phyloP scores from a whole-genome alignment of 2,888 invertebrate genomes.

The Andrena marginata region DNA sequence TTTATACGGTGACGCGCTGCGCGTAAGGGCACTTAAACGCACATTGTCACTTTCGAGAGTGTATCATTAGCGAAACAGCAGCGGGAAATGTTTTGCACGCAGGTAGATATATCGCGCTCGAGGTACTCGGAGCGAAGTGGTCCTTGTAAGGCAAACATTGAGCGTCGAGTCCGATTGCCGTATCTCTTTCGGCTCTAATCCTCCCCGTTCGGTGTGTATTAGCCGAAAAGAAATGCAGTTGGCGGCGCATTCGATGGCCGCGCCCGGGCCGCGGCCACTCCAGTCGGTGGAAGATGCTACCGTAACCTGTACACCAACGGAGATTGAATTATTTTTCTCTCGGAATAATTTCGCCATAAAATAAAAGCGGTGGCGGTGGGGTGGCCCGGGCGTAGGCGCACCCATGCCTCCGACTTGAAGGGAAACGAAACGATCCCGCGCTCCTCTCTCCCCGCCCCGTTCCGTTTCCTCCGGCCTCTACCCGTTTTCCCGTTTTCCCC shows the following conservation, averaged over 20 bases:
- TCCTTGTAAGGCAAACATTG: not conserved
- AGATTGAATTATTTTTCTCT: constrained; percentile 82
- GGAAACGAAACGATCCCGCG: constrained; percentile 53
- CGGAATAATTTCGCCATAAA: constrained; percentile 81
- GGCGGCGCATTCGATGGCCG: not conserved
- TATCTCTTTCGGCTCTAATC: not conserved
- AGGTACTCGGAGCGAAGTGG: not conserved
- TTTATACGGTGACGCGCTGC: constrained; percentile 4
- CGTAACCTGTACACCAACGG: constrained; percentile 64
- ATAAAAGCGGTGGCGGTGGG: constrained; percentile 68
- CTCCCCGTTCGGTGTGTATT: constrained; percentile 14
- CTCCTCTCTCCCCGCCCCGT: constrained; percentile 2
- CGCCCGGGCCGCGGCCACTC: constrained; percentile 20
- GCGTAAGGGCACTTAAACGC: constrained; percentile 11
- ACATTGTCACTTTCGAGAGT: constrained; percentile 21
- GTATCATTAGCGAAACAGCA: constrained; percentile 20
- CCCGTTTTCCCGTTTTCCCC: constrained; percentile 3
- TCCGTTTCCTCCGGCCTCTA: constrained; percentile 19
- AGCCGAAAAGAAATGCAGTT: constrained; percentile 38
- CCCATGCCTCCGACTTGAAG: constrained; percentile 35
- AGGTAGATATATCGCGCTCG: not conserved
- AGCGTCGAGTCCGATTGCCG: not conserved
- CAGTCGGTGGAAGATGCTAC: constrained; percentile 44
- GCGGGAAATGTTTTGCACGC: constrained; percentile 45
- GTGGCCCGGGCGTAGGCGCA: constrained; percentile 38